These are phyloP conservation scores for Palythoa caribaeorum DNA, from an alignment of 92 coral and sea anemone genomes.

Conservation along the genomic window DNA sequence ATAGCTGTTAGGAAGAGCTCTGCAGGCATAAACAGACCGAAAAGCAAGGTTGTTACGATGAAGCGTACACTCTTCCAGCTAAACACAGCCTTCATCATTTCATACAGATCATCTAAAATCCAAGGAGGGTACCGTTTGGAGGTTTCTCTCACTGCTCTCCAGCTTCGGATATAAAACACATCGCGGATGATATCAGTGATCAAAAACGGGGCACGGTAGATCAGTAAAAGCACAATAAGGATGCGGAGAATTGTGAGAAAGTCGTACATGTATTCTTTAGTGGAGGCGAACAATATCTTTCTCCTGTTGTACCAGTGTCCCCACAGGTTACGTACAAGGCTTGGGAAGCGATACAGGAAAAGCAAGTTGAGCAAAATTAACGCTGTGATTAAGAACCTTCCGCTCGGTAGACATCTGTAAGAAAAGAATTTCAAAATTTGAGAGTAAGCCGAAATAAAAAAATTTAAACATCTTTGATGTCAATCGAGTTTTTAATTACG, in stretches of 20 bases:
- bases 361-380: slow-evolving; percentile 80
- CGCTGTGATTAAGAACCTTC: slow-evolving; percentile 69
- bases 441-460: neutral
- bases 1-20: slow-evolving; percentile 86
- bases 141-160: slow-evolving; percentile 95
- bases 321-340: slow-evolving; percentile 75
- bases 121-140: slow-evolving; percentile 87
- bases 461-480: neutral
- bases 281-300: slow-evolving; percentile 78
- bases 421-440: neutral
- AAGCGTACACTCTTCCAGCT: slow-evolving; percentile 95
- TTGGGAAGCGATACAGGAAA: slow-evolving; percentile 92
- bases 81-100: slow-evolving; percentile 62
- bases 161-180: slow-evolving; percentile 85
- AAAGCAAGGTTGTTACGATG: slow-evolving; percentile 82
- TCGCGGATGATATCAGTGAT: slow-evolving; percentile 89
- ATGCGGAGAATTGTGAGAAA: slow-evolving; percentile 80
- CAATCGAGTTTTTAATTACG: too few relatives aligned
- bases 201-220: slow-evolving; percentile 95
- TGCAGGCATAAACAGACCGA: slow-evolving; percentile 97
- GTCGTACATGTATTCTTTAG: slow-evolving; percentile 82
- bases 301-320: slow-evolving; percentile 96
- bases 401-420: slow-evolving; percentile 79
- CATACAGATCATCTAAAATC: slow-evolving; percentile 72
- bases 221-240: slow-evolving; percentile 73